Conservation (phyloP, 2,113 vertebrate species). For the Morone saxatilis region DNA sequence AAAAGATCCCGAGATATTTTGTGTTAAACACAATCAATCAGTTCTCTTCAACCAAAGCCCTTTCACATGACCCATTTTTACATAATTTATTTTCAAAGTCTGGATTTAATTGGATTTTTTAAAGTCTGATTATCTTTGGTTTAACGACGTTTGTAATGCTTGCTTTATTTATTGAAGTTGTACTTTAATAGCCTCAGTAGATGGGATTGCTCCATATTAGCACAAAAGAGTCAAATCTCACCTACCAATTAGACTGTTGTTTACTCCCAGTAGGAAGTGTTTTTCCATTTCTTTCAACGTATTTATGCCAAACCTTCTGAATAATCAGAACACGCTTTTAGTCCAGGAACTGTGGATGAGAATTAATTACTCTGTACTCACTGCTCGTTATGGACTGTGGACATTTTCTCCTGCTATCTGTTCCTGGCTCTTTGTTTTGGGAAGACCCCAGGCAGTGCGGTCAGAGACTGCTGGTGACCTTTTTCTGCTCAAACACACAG, state of each 20-base stretch:
- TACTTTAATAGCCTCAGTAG: not conserved
- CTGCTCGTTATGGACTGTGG: not conserved
- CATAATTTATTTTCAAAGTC: not conserved
- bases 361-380: constrained; percentile 15
- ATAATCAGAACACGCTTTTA: constrained; percentile 25
- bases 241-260: not conserved
- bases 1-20: not conserved
- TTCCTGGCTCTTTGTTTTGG: constrained; percentile 1
- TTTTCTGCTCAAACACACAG: constrained; percentile 50
- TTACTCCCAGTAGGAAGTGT: constrained; percentile 1
- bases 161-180: not conserved
- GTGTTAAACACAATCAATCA: not conserved
- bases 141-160: not conserved
- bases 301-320: constrained; percentile 18
- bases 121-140: not conserved
- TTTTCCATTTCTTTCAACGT: constrained; percentile 37
- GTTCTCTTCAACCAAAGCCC: not conserved
- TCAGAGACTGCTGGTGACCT: constrained; percentile 22
- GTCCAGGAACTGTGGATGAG: constrained; percentile 35
- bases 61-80: not conserved
- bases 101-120: not conserved
- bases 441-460: constrained; percentile 18
- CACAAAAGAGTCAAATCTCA: not conserved
- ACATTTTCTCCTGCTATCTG: constrained; percentile 1
- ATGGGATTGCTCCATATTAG: not conserved